Base-by-base conservation (phyloP, 1,140 invertebrate species). In the Hyposmocoma kahamanoa region DNA sequence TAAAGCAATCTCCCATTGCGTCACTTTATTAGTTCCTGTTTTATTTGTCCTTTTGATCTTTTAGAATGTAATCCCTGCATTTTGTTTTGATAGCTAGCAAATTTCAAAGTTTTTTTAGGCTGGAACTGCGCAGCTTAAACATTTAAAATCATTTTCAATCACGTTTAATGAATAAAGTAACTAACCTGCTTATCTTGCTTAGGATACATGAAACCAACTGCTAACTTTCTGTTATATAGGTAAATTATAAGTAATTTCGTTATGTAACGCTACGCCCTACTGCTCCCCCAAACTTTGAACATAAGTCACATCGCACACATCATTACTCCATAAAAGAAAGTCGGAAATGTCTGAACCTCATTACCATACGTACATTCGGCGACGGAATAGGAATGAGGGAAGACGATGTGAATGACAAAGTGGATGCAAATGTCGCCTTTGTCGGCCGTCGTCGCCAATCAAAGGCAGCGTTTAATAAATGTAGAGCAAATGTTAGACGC, bases 1-100 rank as follows among this genome's bases (percentile, higher is more conserved):
- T 84, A 80, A 84, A 82, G 80, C 76, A 74, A 80, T 82, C 76
- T 72, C 67, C 50, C n/a, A n/a, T n/a, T n/a, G n/a, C n/a, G n/a
- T 72, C 77, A 78, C 75, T 78, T 80, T 84, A 84, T 81, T 82
- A 80, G 61, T 77, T 80, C 71, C 63, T 67, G 72, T 72, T 81
- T 73, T 71, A 76, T 79, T 75, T 70, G 68, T 60, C 62, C 72
- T 72, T 84, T 84, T 82, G 78, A 82, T 82, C 74, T 82, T 71
- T 62, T 41, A 11, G 64, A 65, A 69, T 73, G 70, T 63, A 78
- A 76, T 82, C 61, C 53, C 38, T 57, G 55, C 64, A 56, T 64
- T 75, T 68, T 73, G 62, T 17, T 13, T 36, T 36, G 32, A 36
- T 17, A n/a, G n/a, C n/a, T n/a, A n/a, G n/a, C n/a, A n/a, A n/a